These are phyloP conservation scores for Uropetala carovei DNA, from an alignment of 2,888 invertebrate species.

Conservation along the genomic window DNA sequence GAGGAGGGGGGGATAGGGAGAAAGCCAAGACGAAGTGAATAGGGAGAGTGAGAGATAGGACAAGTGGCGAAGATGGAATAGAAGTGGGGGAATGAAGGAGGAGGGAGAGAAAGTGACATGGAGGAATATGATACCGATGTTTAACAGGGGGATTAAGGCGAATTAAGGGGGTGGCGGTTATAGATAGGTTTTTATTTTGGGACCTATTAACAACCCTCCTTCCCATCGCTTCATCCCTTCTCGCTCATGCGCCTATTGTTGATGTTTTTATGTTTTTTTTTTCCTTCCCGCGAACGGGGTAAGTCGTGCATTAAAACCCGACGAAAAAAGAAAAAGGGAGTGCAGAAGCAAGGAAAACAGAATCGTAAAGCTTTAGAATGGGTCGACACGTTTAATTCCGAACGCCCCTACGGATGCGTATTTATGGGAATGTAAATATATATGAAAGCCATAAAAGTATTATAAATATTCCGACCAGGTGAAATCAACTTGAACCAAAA, in stretches of 20 bases:
- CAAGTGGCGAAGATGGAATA: background rate
- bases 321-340: background rate
- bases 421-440: constrained; percentile 7
- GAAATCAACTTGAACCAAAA: background rate
- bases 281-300: background rate
- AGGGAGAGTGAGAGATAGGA: background rate
- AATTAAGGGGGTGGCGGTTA: background rate
- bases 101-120: background rate
- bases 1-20: background rate
- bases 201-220: constrained; percentile 20
- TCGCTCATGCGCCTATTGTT: constrained; percentile 27
- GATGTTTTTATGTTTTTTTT: background rate
- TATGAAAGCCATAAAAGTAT: background rate
- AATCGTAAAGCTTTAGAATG: constrained; percentile 29
- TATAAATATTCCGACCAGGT: background rate
- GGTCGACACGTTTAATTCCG: constrained; percentile 15
- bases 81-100: background rate
- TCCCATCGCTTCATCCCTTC: background rate
- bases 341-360: constrained; percentile 37
- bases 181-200: constrained; percentile 47
- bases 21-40: background rate
- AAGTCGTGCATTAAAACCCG: background rate
- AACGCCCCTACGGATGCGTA: background rate
- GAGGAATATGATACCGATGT: constrained; percentile 6
- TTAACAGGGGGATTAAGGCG: background rate